Evolutionary conservation across 2,113 vertebrate species (phyloP), one percentile per base, ranked within the genome.

Genomic region (Uropsilus gracilis): DNA sequence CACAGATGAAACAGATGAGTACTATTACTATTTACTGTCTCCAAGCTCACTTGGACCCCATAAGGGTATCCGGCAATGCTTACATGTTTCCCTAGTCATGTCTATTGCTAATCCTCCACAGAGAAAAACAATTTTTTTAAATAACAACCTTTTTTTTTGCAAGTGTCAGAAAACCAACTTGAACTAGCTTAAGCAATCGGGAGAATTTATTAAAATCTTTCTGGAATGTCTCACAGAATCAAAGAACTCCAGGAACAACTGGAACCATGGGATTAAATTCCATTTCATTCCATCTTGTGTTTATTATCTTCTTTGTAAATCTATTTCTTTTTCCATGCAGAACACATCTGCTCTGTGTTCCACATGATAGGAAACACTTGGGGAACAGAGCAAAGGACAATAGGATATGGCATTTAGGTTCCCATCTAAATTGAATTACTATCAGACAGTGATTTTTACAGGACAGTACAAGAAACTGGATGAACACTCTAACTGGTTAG

Each of bases 261-360:
- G 26, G 28, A 86, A 85, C 9, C 1, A 28, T 8, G 39, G 20
- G 4, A 63, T 82, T 87, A 42, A 18, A 71, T 90, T 90, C 48
- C 1, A 11, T 44, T 8, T 89, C n/a, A 75, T 14, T 85, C 14
- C 48, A n/a, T 26, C 8, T 24, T n/a, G 20, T 89, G 26, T 71
- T 94, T 92, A 91, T 80, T 53, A 71, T 92, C 50, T 89, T 83
- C 32, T 80, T 85, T 68, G n/a, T 22, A 30, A 86, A 63, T 78
- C 44, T 22, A 78, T 63, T 73, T 69, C 20, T 4, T 34, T 53
- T 46, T 30, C 50, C 89, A 8, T 13, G 34, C n/a, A 61, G 39
- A 53, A 55, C 14, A 57, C n/a, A 63, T 66, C 16, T 94, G 55
- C 10, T 82, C 28, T 88, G 18, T 55, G 37, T 78, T 83, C 20